A percentile compares a stretch with the other conserved stretches of the same genome.
Evolutionary conservation across 2,113 vertebrate species (phyloP).

Genomic region (Enhydra lutris): DNA sequence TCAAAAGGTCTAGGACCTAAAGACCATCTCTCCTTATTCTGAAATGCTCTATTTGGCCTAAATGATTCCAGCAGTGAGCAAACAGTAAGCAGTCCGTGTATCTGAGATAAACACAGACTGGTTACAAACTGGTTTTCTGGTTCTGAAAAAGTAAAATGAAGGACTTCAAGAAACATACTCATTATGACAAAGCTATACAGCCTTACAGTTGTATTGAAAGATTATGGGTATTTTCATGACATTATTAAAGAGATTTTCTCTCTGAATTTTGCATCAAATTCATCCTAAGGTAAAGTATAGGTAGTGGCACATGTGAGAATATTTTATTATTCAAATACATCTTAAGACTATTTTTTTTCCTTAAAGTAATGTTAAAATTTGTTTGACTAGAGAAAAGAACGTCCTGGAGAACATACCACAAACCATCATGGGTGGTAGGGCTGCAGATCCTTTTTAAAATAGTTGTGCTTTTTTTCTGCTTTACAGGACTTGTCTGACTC

Average conservation of each 20-base stretch:
- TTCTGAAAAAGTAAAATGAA: not conserved
- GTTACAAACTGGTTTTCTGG: not conserved
- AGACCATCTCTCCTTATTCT: not conserved
- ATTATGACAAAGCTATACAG: not conserved
- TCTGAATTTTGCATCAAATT: not conserved
- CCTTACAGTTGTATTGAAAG: not conserved
- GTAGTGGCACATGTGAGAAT: not conserved
- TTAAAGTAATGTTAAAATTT: slow-evolving; percentile 9
- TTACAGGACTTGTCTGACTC: not conserved
- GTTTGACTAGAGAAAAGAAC: not conserved
- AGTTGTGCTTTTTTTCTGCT: not conserved
- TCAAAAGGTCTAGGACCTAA: not conserved
- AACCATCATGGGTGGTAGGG: not conserved
- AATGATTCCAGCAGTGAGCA: not conserved
- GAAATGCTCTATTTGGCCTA: not conserved
- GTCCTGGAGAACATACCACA: not conserved
- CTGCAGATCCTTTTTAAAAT: not conserved
- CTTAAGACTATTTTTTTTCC: not conserved
- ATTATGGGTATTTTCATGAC: not conserved
- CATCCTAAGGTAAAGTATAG: not conserved
- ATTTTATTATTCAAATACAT: not conserved
- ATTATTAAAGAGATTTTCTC: not conserved
- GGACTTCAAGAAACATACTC: not conserved
- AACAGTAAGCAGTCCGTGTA: not conserved
- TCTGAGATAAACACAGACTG: not conserved